A percentile compares a stretch with the other conserved stretches of the same genome.
These are phyloP conservation scores for Melikaiella ostensackeni DNA, from an alignment of 2,888 invertebrate genomes.

Conservation along the genomic window DNA sequence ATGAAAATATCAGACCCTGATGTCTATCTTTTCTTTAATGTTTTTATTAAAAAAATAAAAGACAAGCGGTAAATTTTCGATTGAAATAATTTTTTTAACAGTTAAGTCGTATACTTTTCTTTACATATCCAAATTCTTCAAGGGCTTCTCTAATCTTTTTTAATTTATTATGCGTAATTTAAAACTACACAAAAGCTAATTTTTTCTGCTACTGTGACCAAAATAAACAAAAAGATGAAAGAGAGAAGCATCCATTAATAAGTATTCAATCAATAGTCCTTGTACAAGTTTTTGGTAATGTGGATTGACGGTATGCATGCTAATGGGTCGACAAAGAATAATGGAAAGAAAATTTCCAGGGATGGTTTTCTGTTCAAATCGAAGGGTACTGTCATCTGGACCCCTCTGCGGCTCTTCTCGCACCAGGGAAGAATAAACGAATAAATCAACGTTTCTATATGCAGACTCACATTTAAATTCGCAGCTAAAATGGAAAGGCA, in stretches of 20 bases:
- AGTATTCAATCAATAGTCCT: slow-evolving; percentile 24
- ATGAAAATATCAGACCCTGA: too few species aligned
- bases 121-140: too few species aligned
- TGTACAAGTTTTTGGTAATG: slow-evolving; percentile 8
- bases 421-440: slow-evolving; percentile 12
- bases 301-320: background rate
- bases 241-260: background rate
- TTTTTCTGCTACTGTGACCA: background rate
- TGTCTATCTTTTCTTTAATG: too few species aligned
- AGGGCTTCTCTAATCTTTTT: too few species aligned
- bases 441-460: slow-evolving; percentile 22
- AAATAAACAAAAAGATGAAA: background rate
- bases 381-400: background rate
- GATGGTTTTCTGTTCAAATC: background rate
- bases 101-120: too few species aligned
- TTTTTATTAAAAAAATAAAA: too few species aligned
- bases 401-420: background rate
- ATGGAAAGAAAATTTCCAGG: slow-evolving; percentile 21
- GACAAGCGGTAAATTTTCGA: too few species aligned
- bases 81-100: too few species aligned
- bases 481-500: slow-evolving; percentile 21
- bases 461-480: slow-evolving; percentile 22
- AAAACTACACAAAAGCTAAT: background rate
- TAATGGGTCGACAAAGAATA: slow-evolving; percentile 23
- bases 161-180: background rate